Evolutionary conservation across 2,888 invertebrate species (phyloP).

Genomic region (Disparrhopalites patrizii): DNA sequence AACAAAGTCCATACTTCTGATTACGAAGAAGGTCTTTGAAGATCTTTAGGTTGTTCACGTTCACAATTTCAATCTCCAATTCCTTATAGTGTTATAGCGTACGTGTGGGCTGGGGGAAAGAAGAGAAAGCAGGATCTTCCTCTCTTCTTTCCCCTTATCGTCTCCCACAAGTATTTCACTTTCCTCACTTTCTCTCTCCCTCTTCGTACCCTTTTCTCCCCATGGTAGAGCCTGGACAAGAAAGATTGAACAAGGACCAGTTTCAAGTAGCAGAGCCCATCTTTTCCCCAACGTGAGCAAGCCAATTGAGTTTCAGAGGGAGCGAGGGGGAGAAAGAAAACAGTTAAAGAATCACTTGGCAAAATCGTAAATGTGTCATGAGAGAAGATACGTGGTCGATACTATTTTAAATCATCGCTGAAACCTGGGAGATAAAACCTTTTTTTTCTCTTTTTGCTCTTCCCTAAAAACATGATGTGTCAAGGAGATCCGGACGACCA

Average conservation of each 20-base stretch:
- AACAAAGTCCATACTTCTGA: slow-evolving; percentile 1
- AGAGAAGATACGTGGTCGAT: slow-evolving; percentile 2
- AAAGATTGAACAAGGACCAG: neutral
- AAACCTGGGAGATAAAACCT: slow-evolving; percentile 3
- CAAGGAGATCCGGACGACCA: neutral
- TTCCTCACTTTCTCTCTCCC: neutral
- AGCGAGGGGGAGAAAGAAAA: too few relatives aligned
- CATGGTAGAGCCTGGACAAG: neutral
- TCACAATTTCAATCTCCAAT: neutral
- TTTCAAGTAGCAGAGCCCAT: neutral
- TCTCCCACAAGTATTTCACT: too few relatives aligned
- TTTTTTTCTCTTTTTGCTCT: slow-evolving; percentile 4
- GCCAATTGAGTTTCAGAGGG: neutral
- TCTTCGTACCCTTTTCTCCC: neutral
- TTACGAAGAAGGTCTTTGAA: neutral
- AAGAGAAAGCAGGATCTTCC: too few relatives aligned
- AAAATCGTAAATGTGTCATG: slow-evolving; percentile 19
- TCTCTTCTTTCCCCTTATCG: too few relatives aligned
- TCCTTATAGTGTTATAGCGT: too few relatives aligned
- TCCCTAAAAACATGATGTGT: slow-evolving; percentile 5
- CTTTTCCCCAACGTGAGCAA: slow-evolving; percentile 4
- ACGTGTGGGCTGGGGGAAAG: too few relatives aligned
- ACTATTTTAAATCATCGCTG: slow-evolving; percentile 10
- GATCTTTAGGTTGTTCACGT: neutral
- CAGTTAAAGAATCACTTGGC: slow-evolving; percentile 13